Evolutionary conservation across 2,113 vertebrate species (phyloP), one percentile per base, ranked within the genome.

Genomic region (Ellobius talpinus): DNA sequence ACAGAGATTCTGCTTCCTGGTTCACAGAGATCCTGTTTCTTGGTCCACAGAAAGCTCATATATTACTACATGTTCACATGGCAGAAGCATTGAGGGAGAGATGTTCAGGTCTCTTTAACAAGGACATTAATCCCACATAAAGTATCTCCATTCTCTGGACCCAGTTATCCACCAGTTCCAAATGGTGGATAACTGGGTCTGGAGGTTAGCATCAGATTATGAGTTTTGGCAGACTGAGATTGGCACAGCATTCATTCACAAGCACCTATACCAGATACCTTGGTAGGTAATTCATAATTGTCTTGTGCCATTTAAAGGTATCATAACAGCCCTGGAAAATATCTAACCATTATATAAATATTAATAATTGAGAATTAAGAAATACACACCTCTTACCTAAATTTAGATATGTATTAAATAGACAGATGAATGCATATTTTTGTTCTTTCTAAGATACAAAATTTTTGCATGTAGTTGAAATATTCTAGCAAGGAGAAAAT

Each of bases 401-500:
- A 90, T 58, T 72, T 90, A 90, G 14, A 66, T 23, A 85, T 21
- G 7, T 89, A 72, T 29, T 82, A 76, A 96, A 47, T 86, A 81
- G 87, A 39, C 70, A 5, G 3, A 66, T 95, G 66, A 45, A 82
- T 66, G n/a, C 3, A 55, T n/a, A 45, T 50, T 52, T 17, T 93
- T 63, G 58, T 85, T 95, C 26, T 93, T 93, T 90, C 13, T 31
- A 17, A 90, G 33, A 84, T 33, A 93, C 13, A 61, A 79, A 74
- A 81, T 92, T 86, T 89, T 19, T 24, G 39, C 42, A 39, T 21
- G 72, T n/a, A 87, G 24, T 77, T 88, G 7, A 96, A 96, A 90
- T 73, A 42, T 63, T 23, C 14, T 47, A 61, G 7, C 13, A 93
- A 92, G 26, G 7, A 91, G 26, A 91, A 94, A n/a, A 90, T n/a